Conservation (phyloP, 2,113 vertebrate species). For the Equus quagga region DNA sequence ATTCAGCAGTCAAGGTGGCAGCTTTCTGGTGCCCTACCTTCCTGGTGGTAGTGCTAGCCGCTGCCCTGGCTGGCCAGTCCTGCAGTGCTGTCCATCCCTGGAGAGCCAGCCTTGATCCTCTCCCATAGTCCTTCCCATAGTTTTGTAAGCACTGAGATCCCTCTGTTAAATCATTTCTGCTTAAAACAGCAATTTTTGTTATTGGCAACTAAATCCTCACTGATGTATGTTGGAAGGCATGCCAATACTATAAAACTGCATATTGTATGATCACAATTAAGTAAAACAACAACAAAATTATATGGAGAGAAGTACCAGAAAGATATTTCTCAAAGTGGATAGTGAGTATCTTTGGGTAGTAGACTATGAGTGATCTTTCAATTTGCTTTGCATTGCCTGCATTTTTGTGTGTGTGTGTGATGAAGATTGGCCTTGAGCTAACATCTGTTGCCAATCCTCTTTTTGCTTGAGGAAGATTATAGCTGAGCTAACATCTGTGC, state of each 20-base stretch:
- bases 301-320: background rate
- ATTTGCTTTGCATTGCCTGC: background rate
- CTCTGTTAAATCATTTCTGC: background rate
- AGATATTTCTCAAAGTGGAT: background rate
- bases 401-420: too few species aligned
- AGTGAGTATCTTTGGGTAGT: background rate
- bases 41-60: background rate
- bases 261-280: background rate
- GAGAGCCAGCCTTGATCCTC: background rate
- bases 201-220: background rate
- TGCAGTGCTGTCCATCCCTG: background rate
- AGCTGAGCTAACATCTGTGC: too few species aligned
- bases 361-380: background rate
- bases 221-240: background rate
- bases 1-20: background rate
- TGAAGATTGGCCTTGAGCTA: too few species aligned
- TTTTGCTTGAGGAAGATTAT: too few species aligned
- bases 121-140: background rate
- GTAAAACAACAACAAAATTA: background rate
- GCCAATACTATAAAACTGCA: background rate
- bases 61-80: background rate
- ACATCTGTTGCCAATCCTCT: too few species aligned
- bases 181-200: background rate
- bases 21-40: background rate
- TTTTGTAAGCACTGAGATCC: background rate